phyloP scores from a whole-genome alignment of 2,797 vertebrate genomes.

The Pampus argenteus region DNA sequence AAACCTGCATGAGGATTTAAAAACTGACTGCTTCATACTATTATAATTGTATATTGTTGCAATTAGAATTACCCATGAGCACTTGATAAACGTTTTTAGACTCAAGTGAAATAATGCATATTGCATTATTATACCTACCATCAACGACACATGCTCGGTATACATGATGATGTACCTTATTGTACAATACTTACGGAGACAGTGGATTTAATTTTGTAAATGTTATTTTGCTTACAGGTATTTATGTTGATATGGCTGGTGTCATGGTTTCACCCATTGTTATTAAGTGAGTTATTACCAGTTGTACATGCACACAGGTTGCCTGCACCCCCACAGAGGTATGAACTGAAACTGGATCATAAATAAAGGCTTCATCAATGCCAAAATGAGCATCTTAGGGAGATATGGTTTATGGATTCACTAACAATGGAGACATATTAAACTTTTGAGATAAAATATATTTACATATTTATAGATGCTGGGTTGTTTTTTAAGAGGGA shows the following conservation, averaged over 20 bases:
- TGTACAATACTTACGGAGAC: slow-evolving; percentile 77
- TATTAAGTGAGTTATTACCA: slow-evolving; percentile 34
- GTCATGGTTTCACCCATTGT: slow-evolving; percentile 53
- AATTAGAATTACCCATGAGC: slow-evolving; percentile 21
- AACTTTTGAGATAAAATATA: too few species aligned
- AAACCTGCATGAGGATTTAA: slow-evolving; percentile 62
- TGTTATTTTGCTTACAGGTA: slow-evolving; percentile 65
- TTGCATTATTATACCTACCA: slow-evolving; percentile 53
- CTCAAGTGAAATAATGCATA: slow-evolving; percentile 58
- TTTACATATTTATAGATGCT: too few species aligned
- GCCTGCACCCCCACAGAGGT: slow-evolving; percentile 28
- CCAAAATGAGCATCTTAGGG: slow-evolving; percentile 1
- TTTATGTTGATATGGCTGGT: slow-evolving; percentile 59
- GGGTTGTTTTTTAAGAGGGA: too few species aligned
- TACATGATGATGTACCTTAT: slow-evolving; percentile 52
- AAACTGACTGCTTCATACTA: slow-evolving; percentile 11
- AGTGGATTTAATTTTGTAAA: slow-evolving; percentile 66
- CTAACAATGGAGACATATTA: too few species aligned
- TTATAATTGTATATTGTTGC: slow-evolving; percentile 39
- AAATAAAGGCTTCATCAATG: slow-evolving; percentile 67
- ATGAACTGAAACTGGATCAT: slow-evolving; percentile 42
- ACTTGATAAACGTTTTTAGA: slow-evolving; percentile 50
- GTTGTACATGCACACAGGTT: slow-evolving; percentile 34
- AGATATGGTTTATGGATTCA: too few species aligned
- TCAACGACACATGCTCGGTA: slow-evolving; percentile 33